phyloP scores from a whole-genome alignment of 2,888 invertebrate genomes.

The Ethmia dodecea region DNA sequence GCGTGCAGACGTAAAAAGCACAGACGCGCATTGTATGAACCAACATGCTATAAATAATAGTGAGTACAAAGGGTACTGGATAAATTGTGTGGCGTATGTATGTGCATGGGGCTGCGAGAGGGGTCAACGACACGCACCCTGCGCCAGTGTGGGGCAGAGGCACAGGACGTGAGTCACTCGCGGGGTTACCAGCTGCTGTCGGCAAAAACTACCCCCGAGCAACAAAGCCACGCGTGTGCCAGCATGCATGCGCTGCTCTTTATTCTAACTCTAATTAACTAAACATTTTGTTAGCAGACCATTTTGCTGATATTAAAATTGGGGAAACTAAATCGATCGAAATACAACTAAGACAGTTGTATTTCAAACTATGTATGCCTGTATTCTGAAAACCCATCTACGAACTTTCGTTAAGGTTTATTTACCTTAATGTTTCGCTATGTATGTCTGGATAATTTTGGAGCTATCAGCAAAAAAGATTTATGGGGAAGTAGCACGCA shows the following conservation, averaged over 20 bases:
- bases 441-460: conserved; percentile 12
- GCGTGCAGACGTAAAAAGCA: conserved; percentile 44
- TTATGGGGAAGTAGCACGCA: conserved; percentile 21
- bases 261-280: conserved; percentile 36
- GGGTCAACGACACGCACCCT: conserved; percentile 75
- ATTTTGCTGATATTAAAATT: conserved; percentile 10
- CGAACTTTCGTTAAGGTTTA: conserved; percentile 6
- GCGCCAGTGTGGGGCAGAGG: conserved; percentile 60
- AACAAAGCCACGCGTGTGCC: conserved; percentile 36
- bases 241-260: conserved; percentile 25
- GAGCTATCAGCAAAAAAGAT: conserved; percentile 17
- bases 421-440: conserved; percentile 4
- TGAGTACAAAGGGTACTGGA: conserved; percentile 65
- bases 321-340: conserved; percentile 3
- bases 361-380: no score
- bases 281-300: conserved; percentile 25
- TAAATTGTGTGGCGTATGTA: conserved; percentile 58
- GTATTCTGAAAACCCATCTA: not conserved
- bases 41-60: conserved; percentile 61
- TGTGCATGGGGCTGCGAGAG: conserved; percentile 66
- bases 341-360: no score
- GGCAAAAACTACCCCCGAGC: conserved; percentile 65
- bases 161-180: conserved; percentile 73
- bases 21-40: conserved; percentile 45
- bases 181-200: conserved; percentile 73